Conservation (phyloP, 2,113 vertebrate genomes). For the Tautogolabrus adspersus region DNA sequence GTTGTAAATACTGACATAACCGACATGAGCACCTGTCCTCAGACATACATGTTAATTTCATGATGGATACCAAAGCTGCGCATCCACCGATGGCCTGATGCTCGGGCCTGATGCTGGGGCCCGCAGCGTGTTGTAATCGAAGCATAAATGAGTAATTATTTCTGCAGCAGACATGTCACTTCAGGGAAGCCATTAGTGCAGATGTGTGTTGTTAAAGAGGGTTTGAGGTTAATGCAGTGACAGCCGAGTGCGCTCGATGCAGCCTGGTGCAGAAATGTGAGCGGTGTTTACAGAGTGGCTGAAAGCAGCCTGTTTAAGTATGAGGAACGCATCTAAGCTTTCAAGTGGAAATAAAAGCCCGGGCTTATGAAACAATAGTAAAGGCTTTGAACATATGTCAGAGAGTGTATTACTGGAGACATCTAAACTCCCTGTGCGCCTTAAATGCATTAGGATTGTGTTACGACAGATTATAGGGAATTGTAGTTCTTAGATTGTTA, state of each 20-base stretch:
- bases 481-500: constrained; percentile 20
- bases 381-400: constrained; percentile 53
- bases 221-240: constrained; percentile 30
- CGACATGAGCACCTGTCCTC: constrained; percentile 15
- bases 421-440: constrained; percentile 54
- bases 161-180: constrained; percentile 28
- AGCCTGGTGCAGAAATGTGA: constrained; percentile 53
- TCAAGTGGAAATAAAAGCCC: constrained; percentile 59
- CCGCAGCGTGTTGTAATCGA: constrained; percentile 9
- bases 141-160: constrained; percentile 62
- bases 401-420: constrained; percentile 43
- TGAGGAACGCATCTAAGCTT: constrained; percentile 56
- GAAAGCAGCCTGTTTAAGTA: constrained; percentile 39
- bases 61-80: constrained; percentile 7
- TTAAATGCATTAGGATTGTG: constrained; percentile 51
- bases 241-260: not conserved
- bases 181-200: constrained; percentile 52
- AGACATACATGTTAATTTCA: constrained; percentile 3
- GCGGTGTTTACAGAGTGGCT: constrained; percentile 20
- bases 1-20: not conserved
- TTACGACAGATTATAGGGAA: constrained; percentile 40
- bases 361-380: constrained; percentile 62
- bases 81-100: not conserved
- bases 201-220: constrained; percentile 31
- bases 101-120: not conserved